These are phyloP conservation scores for Bombus soroeensis DNA, from an alignment of 1,140 invertebrate species.

Conservation along the genomic window DNA sequence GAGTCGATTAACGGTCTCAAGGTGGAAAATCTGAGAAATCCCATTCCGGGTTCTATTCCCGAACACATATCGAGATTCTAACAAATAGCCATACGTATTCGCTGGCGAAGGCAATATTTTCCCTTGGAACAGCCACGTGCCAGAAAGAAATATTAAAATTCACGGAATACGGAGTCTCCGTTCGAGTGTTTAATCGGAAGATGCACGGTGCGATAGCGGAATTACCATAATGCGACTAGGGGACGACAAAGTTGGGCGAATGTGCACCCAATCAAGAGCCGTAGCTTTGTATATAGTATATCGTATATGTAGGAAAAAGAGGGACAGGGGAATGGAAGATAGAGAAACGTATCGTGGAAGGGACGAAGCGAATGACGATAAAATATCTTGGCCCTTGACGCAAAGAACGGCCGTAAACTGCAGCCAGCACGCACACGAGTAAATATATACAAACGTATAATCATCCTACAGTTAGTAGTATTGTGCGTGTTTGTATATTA, in stretches of 20 bases:
- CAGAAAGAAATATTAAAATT: conserved; percentile 28
- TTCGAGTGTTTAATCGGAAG: conserved; percentile 46
- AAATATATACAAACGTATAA: neutral
- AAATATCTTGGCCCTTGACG: conserved; percentile 50
- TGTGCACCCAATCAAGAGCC: conserved; percentile 56
- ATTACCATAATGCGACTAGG: conserved; percentile 66
- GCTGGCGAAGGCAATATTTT: neutral
- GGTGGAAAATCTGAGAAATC: neutral
- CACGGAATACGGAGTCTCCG: neutral
- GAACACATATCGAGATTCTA: neutral
- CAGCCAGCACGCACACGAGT: conserved; percentile 30
- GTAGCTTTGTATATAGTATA: neutral
- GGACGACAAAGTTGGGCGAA: conserved; percentile 47
- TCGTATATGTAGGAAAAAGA: neutral
- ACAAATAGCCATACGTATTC: conserved; percentile 13
- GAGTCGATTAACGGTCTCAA: conserved; percentile 1
- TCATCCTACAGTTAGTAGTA: too few relatives aligned
- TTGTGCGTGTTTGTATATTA: too few relatives aligned
- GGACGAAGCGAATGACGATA: conserved; percentile 44
- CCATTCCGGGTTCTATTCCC: neutral
- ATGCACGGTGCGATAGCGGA: conserved; percentile 40
- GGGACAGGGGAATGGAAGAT: neutral
- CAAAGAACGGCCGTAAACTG: conserved; percentile 65
- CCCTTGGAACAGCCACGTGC: neutral
- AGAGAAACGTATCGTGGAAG: neutral